Evolutionary conservation across 2,888 invertebrate genomes (phyloP).

Genomic region (Harpalus rufipes): DNA sequence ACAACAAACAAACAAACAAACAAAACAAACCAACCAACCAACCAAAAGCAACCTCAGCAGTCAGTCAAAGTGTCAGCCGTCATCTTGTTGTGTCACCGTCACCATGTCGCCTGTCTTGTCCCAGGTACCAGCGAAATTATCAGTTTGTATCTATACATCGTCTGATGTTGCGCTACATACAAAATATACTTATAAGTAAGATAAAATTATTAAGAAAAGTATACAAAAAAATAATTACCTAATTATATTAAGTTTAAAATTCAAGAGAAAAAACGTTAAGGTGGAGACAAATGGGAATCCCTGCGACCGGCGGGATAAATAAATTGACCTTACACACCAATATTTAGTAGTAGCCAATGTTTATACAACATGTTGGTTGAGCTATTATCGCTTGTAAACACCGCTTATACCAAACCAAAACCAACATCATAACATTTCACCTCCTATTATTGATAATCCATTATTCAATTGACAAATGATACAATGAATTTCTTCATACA

Average conservation of each 20-base stretch:
- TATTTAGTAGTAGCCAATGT: slow-evolving; percentile 67
- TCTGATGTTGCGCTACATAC: slow-evolving; percentile 52
- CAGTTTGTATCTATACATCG: slow-evolving; percentile 57
- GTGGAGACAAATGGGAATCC: slow-evolving; percentile 45
- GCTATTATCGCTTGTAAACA: slow-evolving; percentile 67
- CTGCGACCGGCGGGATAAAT: slow-evolving; percentile 5
- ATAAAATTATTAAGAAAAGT: slow-evolving; percentile 41
- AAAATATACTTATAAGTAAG: slow-evolving; percentile 59
- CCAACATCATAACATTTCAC: slow-evolving; percentile 66
- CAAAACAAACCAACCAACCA: neutral
- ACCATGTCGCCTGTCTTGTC: slow-evolving; percentile 43
- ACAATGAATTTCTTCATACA: slow-evolving; percentile 77
- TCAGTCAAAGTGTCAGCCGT: neutral
- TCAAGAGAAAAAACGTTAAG: slow-evolving; percentile 37
- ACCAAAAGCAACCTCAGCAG: neutral
- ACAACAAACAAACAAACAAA: slow-evolving; percentile 40
- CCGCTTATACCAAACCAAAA: slow-evolving; percentile 65
- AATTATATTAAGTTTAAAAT: slow-evolving; percentile 63
- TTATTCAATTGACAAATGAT: slow-evolving; percentile 76
- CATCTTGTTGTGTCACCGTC: slow-evolving; percentile 31
- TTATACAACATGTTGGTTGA: slow-evolving; percentile 72
- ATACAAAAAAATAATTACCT: slow-evolving; percentile 59
- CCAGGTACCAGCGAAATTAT: slow-evolving; percentile 53
- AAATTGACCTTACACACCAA: slow-evolving; percentile 65
- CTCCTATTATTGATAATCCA: slow-evolving; percentile 76